Conservation (phyloP, 1,140 invertebrate genomes). For the Drosophila littoralis region DNA sequence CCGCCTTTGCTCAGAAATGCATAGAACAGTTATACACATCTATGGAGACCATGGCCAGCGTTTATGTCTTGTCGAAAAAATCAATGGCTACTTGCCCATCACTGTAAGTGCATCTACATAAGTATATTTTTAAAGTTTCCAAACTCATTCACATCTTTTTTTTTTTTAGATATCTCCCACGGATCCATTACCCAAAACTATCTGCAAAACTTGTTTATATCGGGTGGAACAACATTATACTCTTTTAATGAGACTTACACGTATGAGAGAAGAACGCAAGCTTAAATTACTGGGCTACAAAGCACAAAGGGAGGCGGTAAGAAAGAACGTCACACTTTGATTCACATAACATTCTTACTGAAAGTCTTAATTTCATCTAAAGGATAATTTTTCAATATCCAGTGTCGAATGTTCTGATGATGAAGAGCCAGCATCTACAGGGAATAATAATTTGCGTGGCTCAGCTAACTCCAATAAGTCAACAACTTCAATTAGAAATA, state of each 20-base stretch:
- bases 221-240: slow-evolving; percentile 89
- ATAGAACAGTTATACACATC: slow-evolving; percentile 90
- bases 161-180: slow-evolving; percentile 88
- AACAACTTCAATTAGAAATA: slow-evolving; percentile 24
- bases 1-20: slow-evolving; percentile 92
- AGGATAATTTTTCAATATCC: slow-evolving; percentile 56
- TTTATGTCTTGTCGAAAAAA: slow-evolving; percentile 89
- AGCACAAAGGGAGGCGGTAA: slow-evolving; percentile 30
- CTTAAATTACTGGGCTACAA: slow-evolving; percentile 50
- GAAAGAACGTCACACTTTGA: slow-evolving; percentile 5
- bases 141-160: slow-evolving; percentile 36
- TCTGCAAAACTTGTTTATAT: slow-evolving; percentile 89
- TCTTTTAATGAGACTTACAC: slow-evolving; percentile 87
- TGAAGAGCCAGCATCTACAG: slow-evolving; percentile 45
- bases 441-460: slow-evolving; percentile 1
- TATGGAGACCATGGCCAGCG: slow-evolving; percentile 90
- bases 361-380: background rate
- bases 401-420: slow-evolving; percentile 65
- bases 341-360: background rate
- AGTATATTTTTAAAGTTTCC: background rate
- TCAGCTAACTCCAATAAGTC: slow-evolving; percentile 18
- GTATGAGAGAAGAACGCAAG: slow-evolving; percentile 64
- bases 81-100: slow-evolving; percentile 90
- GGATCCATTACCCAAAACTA: slow-evolving; percentile 90
- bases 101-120: slow-evolving; percentile 86